These are phyloP conservation scores for Drosophila auraria DNA, from an alignment of 1,140 invertebrate species.

Conservation along the genomic window DNA sequence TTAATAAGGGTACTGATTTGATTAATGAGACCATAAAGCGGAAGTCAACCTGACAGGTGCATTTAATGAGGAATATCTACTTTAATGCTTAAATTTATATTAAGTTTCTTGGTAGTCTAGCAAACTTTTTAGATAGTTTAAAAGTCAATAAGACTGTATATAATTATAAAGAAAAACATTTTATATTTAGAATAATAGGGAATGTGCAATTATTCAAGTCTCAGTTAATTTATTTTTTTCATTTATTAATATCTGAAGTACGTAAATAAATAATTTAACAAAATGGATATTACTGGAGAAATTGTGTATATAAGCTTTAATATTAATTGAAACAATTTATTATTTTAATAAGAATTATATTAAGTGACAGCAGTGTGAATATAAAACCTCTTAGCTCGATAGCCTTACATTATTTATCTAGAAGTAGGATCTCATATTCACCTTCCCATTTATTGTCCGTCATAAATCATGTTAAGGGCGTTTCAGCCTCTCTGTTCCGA, in stretches of 20 bases:
- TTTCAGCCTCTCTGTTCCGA: background rate
- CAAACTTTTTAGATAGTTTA: background rate
- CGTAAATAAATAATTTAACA: too few relatives aligned
- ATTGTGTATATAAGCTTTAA: too few relatives aligned
- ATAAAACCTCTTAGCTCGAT: background rate
- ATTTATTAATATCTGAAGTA: too few relatives aligned
- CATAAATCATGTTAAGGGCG: constrained; percentile 28
- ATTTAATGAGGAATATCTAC: background rate
- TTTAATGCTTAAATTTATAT: background rate
- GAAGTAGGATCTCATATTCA: constrained; percentile 2
- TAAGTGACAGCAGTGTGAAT: background rate
- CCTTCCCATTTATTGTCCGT: constrained; percentile 18
- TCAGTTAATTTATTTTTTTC: too few relatives aligned
- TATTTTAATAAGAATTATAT: too few relatives aligned
- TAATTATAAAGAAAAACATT: background rate
- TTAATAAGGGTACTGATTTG: background rate
- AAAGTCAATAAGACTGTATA: too few relatives aligned
- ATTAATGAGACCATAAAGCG: background rate
- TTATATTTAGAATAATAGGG: background rate
- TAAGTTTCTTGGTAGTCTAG: too few relatives aligned
- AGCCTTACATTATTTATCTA: background rate
- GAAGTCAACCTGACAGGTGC: background rate
- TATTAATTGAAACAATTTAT: too few relatives aligned
- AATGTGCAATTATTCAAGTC: background rate
- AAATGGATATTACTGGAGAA: too few relatives aligned